These are phyloP conservation scores for Geotrupes spiniger DNA, from an alignment of 2,888 invertebrate species.

Conservation along the genomic window DNA sequence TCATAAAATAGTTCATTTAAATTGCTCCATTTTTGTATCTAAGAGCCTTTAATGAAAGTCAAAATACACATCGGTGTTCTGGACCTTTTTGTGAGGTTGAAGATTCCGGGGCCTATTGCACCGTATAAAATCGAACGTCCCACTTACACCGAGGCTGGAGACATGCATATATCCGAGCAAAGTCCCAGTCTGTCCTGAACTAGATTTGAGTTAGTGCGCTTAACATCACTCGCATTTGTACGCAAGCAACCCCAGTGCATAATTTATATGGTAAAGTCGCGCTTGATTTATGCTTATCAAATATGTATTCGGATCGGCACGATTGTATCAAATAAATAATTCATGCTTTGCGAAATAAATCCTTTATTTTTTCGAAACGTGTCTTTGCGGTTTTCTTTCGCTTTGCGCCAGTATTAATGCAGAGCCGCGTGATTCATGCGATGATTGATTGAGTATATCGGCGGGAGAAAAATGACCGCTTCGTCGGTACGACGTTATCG, in stretches of 20 bases:
- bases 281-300: conserved; percentile 3
- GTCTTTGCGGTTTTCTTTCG: background rate
- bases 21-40: no score
- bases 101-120: no score
- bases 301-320: conserved; percentile 1
- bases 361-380: conserved; percentile 3
- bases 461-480: conserved; percentile 6
- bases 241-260: background rate
- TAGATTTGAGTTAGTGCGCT: no score
- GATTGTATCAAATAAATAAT: background rate
- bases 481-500: conserved; percentile 1
- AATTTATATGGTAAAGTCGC: background rate
- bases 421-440: background rate
- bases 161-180: no score
- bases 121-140: no score
- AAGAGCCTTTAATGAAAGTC: no score
- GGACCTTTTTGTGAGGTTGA: no score
- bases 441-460: conserved; percentile 1
- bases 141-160: no score
- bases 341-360: background rate
- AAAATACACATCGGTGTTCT: no score
- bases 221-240: background rate
- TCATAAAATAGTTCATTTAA: no score
- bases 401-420: background rate
- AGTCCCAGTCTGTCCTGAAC: no score